These are phyloP conservation scores for Chromoteleia sp. DNA, from an alignment of 2,888 invertebrate species.

Conservation along the genomic window DNA sequence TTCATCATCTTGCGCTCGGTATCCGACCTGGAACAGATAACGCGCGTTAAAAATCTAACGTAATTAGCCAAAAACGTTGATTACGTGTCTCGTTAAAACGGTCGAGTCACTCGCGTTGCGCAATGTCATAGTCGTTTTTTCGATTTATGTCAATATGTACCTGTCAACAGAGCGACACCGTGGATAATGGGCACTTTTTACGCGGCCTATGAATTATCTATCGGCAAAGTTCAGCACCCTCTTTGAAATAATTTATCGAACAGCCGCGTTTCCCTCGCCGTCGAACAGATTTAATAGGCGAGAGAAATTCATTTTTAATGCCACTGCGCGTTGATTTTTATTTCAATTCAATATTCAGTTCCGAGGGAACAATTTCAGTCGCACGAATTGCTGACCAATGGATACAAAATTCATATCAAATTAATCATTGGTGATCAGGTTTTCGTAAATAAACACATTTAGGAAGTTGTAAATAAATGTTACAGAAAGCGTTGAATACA, in stretches of 20 bases:
- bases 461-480: too few relatives aligned
- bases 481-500: too few relatives aligned
- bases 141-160: slow-evolving; percentile 44
- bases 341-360: neutral
- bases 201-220: slow-evolving; percentile 63
- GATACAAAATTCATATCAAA: too few relatives aligned
- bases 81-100: slow-evolving; percentile 10
- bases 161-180: slow-evolving; percentile 51
- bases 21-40: slow-evolving; percentile 80
- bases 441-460: too few relatives aligned
- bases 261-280: slow-evolving; percentile 51
- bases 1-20: slow-evolving; percentile 84
- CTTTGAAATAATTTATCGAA: slow-evolving; percentile 59
- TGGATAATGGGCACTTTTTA: slow-evolving; percentile 57
- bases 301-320: slow-evolving; percentile 65
- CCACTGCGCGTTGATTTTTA: slow-evolving; percentile 45
- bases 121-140: slow-evolving; percentile 6
- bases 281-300: slow-evolving; percentile 58
- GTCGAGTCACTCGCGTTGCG: slow-evolving; percentile 4
- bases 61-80: slow-evolving; percentile 40
- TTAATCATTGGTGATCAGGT: too few relatives aligned
- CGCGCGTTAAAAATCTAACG: slow-evolving; percentile 33
- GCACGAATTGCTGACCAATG: too few relatives aligned
- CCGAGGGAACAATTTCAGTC: too few relatives aligned
- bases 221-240: slow-evolving; percentile 58